Conservation (phyloP, 2,113 vertebrate genomes). For the Mormyrus lacerda region DNA sequence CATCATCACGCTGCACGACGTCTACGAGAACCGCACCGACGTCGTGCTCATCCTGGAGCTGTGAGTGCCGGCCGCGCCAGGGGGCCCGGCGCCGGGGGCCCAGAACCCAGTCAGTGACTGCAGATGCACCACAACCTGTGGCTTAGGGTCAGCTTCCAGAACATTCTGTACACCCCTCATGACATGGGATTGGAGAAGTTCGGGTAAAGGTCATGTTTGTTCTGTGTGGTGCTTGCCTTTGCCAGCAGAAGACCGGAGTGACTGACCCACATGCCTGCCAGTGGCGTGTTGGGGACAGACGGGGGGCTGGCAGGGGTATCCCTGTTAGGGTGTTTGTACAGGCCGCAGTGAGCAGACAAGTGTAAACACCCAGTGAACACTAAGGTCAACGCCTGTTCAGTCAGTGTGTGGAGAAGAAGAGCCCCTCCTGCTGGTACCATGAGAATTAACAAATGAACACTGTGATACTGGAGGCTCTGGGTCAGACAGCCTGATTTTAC, state of each 20-base stretch:
- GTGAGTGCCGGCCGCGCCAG: slow-evolving; percentile 65
- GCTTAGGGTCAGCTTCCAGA: neutral
- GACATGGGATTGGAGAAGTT: neutral
- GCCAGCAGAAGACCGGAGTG: slow-evolving; percentile 5
- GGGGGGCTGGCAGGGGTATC: neutral
- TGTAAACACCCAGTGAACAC: slow-evolving; percentile 39
- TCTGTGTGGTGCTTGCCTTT: slow-evolving; percentile 23
- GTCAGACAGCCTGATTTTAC: no score
- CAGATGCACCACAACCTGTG: neutral
- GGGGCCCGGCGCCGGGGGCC: no score
- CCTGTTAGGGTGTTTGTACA: slow-evolving; percentile 5
- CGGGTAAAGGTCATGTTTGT: neutral
- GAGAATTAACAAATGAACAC: neutral
- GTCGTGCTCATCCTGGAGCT: slow-evolving; percentile 94
- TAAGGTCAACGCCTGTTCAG: slow-evolving; percentile 35
- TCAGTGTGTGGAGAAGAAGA: slow-evolving; percentile 25
- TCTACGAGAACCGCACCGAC: slow-evolving; percentile 89
- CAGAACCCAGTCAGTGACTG: neutral
- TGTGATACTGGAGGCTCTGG: neutral
- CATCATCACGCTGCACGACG: slow-evolving; percentile 78
- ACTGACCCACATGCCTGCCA: slow-evolving; percentile 17
- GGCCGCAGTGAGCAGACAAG: slow-evolving; percentile 30
- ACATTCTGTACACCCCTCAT: neutral
- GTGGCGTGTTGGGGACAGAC: neutral
- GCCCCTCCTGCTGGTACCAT: neutral